Percentiles rank a stretch among this genome's conserved stretches.
Conservation (phyloP, 2,797 vertebrate species). For the Furcifer pardalis region DNA sequence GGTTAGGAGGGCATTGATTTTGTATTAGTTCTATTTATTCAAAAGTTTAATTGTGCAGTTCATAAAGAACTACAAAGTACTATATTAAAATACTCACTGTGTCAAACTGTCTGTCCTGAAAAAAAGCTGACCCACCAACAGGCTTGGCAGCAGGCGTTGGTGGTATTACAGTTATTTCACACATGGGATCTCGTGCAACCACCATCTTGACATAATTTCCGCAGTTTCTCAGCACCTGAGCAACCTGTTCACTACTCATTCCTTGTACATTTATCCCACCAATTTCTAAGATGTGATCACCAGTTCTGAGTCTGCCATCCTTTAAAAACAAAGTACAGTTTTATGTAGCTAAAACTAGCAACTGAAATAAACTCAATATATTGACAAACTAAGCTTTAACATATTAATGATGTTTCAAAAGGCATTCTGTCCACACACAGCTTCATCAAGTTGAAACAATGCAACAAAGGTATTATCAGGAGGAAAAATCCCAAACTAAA, state of each 20-base stretch:
- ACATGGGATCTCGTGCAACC: conserved; percentile 84
- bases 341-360: background rate
- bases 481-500: rapidly evolving
- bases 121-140: conserved; percentile 71
- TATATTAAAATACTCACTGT: conserved; percentile 72
- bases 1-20: background rate
- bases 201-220: conserved; percentile 89
- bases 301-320: conserved; percentile 92
- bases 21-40: background rate
- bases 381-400: background rate
- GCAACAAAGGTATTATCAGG: background rate
- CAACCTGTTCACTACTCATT: conserved; percentile 92
- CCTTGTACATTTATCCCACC: conserved; percentile 88
- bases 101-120: conserved; percentile 38
- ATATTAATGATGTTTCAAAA: background rate
- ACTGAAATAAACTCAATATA: conserved; percentile 11
- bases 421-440: background rate
- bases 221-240: conserved; percentile 90
- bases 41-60: conserved; percentile 9
- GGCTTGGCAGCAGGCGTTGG: conserved; percentile 81
- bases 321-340: conserved; percentile 60
- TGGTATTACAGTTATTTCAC: conserved; percentile 66
- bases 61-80: background rate
- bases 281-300: conserved; percentile 93
- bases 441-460: background rate